phyloP scores from a whole-genome alignment of 2,797 vertebrate genomes.

The Salmo trutta region DNA sequence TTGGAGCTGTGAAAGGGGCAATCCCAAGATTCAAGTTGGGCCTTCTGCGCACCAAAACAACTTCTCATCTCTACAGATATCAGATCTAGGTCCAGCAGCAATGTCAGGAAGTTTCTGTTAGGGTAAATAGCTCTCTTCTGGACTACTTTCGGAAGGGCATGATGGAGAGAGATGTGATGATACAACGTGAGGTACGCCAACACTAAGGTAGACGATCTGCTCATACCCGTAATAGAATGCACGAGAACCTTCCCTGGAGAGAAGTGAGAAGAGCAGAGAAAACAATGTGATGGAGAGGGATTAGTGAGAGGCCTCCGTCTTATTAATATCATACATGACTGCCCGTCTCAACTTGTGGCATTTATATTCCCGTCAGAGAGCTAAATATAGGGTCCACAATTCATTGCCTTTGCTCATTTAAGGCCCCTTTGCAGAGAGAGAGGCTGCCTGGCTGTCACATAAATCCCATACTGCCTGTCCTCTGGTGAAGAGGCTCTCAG shows the following conservation, averaged over 20 bases:
- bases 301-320: constrained; percentile 60
- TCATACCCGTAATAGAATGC: constrained; percentile 96
- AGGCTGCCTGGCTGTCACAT: constrained; percentile 43
- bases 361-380: constrained; percentile 52
- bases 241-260: constrained; percentile 90
- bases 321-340: constrained; percentile 77
- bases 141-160: constrained; percentile 82
- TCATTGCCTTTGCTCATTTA: constrained; percentile 68
- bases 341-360: constrained; percentile 59
- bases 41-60: neutral
- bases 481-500: constrained; percentile 60
- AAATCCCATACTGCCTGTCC: constrained; percentile 59
- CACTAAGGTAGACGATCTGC: constrained; percentile 91
- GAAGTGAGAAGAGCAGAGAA: constrained; percentile 37
- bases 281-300: constrained; percentile 38
- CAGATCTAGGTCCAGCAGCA: constrained; percentile 78
- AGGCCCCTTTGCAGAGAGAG: constrained; percentile 57
- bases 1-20: too few relatives aligned
- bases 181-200: constrained; percentile 95
- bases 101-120: constrained; percentile 81
- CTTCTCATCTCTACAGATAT: constrained; percentile 60
- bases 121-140: constrained; percentile 83
- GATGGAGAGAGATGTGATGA: constrained; percentile 79
- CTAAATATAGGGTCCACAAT: constrained; percentile 71
- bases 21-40: neutral